Percentiles rank a stretch among this genome's conserved stretches.
Evolutionary conservation across 2,113 vertebrate genomes (phyloP).

Genomic region (Myiozetetes cayanensis): DNA sequence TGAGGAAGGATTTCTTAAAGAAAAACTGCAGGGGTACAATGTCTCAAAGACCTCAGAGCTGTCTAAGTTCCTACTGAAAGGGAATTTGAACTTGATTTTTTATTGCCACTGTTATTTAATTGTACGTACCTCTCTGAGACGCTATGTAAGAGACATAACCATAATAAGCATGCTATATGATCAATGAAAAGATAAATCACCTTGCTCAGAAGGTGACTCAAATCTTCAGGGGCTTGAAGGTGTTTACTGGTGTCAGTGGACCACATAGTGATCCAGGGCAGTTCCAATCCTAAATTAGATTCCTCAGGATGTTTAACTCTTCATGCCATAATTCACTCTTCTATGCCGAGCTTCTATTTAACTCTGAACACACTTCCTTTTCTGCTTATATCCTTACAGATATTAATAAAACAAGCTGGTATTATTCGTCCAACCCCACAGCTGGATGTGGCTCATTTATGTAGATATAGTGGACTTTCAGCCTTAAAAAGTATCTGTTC

Average conservation of each 20-base stretch:
- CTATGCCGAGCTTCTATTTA: neutral
- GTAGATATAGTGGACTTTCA: neutral
- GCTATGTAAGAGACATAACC: neutral
- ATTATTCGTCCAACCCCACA: neutral
- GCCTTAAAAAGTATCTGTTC: neutral
- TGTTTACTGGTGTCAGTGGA: neutral
- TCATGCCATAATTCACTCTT: neutral
- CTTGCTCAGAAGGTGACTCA: neutral
- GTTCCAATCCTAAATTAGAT: neutral
- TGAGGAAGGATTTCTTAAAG: neutral
- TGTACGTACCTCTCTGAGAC: neutral
- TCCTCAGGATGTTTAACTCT: neutral
- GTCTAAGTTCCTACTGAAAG: neutral
- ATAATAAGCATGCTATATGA: neutral
- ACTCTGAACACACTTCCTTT: neutral
- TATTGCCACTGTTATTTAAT: neutral
- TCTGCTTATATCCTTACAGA: neutral
- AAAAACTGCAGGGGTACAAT: neutral
- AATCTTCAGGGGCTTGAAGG: neutral
- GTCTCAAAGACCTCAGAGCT: neutral
- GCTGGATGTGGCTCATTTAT: neutral
- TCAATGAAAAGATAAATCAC: neutral
- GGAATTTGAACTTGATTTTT: neutral
- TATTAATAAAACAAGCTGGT: neutral
- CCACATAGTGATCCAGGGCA: rapidly evolving